Base-by-base conservation (phyloP, 2,113 vertebrate species). In the Embiotoca jacksoni region DNA sequence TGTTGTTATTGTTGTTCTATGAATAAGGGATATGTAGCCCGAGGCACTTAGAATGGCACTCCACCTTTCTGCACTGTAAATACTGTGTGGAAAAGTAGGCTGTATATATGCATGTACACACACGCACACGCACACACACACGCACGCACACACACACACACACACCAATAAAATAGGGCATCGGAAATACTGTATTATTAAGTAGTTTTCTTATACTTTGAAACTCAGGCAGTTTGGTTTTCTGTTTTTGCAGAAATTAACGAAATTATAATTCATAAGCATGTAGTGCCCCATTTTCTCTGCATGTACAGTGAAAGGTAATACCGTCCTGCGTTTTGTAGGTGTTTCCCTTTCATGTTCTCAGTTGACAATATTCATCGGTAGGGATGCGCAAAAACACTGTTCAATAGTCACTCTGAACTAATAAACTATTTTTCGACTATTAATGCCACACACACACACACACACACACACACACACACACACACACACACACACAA, bases 1-100 rank as follows among this genome's bases (percentile, higher is more conserved):
- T 84, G 58, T 85, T 78, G 53, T 84, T 88, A 82, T 89, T 90
- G 84, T 89, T 78, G 78, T 81, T 79, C 58, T 65, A 86, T 88
- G 84, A 91, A 88, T 89, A 86, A 81, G 78, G 84, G 55, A 87
- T 75, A 32, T 49, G 62, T 79, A 31, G 74, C 86, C 77, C 61
- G 2, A 7, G 75, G 88, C 85, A 16, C 67, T 75, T 44, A 36
- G 31, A 82, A 64, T 50, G 49, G 50, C 83, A 72, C 69, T 84
- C 33, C 71, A 83, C 75, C 83, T 86, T 83, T 15, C 64, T 69
- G 44, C 56, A 52, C 74, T 79, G 79, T 82, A 81, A 85, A 83
- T 80, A 64, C 72, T 62, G 55, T 65, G 65, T 75, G 37, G 23
- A 65, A 60, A 47, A 72, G 47, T 2, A 16, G 69, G 30, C 58